A percentile compares a stretch with the other conserved stretches of the same genome.
Conservation (phyloP, 2,797 vertebrate species). For the Liparis tanakae region DNA sequence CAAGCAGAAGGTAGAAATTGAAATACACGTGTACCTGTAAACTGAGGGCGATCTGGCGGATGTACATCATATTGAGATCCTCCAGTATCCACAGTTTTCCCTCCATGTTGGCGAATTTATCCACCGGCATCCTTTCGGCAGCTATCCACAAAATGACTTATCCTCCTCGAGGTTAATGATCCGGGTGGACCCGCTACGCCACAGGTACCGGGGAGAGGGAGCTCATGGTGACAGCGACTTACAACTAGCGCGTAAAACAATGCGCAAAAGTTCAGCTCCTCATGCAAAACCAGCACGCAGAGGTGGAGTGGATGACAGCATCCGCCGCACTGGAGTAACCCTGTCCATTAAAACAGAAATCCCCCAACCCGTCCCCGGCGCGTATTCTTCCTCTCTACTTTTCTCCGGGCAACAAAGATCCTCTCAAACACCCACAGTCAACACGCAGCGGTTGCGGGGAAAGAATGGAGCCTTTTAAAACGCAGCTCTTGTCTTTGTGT, state of each 20-base stretch:
- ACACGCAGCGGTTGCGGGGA: slow-evolving; percentile 60
- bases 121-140: slow-evolving; percentile 76
- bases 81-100: slow-evolving; percentile 93
- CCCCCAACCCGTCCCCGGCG: slow-evolving; percentile 53
- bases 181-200: slow-evolving; percentile 13
- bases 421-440: slow-evolving; percentile 76
- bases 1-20: background rate
- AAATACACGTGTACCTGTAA: slow-evolving; percentile 86
- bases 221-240: slow-evolving; percentile 46
- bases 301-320: slow-evolving; percentile 58
- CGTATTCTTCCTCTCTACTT: slow-evolving; percentile 69
- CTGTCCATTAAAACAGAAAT: slow-evolving; percentile 39
- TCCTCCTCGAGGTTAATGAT: background rate
- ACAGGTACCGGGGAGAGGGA: slow-evolving; percentile 36
- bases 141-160: slow-evolving; percentile 27
- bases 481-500: slow-evolving; percentile 75
- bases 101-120: slow-evolving; percentile 88
- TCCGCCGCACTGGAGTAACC: slow-evolving; percentile 52
- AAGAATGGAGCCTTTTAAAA: slow-evolving; percentile 76
- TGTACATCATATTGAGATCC: slow-evolving; percentile 98
- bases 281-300: slow-evolving; percentile 52
- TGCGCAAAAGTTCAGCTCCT: slow-evolving; percentile 61
- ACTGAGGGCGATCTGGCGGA: slow-evolving; percentile 95
- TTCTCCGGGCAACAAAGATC: slow-evolving; percentile 69
- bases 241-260: slow-evolving; percentile 49